Evolutionary conservation across 2,113 vertebrate genomes (phyloP), one percentile per base, ranked within the genome.

Genomic region (Sturnus vulgaris): DNA sequence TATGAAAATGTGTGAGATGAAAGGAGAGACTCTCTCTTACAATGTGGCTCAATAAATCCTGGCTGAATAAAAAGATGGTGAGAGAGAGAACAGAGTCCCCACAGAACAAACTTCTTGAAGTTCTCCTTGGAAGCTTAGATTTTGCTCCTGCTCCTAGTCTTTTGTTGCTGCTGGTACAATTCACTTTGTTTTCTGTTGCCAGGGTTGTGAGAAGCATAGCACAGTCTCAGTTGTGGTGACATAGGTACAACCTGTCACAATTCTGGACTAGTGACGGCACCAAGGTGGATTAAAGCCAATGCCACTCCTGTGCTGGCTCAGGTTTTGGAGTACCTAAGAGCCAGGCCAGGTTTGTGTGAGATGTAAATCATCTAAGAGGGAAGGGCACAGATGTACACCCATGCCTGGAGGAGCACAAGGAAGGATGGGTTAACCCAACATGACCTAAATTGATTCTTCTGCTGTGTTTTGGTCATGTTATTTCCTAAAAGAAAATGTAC

Each of bases 341-440:
- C 33, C 55, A 69, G 61, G 25, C 40, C 37, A 40, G 65, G 55
- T 90, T 89, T 92, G 25, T 82, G 61, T 79, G 65, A 89, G 72
- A 25, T 53, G 20, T 49, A 65, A 49, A 69, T 88, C n/a, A 13
- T 82, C 35, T 25, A 52, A 42, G 35, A 88, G 52, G 77, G 53
- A 79, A 87, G 72, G 1, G 3, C 46, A n/a, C 12, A 25, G 44
- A 49, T 28, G n/a, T 52, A 55, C n/a, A 35, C 1, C 1, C 0
- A 0, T 77, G 73, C 82, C 81, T 52, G 75, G 33, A 93, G 61
- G 40, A 80, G 39, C 15, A 46, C 72, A 80, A n/a, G 81, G 35
- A 76, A 37, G 39, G 10, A 28, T 57, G n/a, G 10, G 28, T 81
- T 71, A 64, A 50, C 61, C 49, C 56, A 75, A 15, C 2, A 0